Conservation (phyloP, 2,797 vertebrate genomes). For the Macropodus opercularis region DNA sequence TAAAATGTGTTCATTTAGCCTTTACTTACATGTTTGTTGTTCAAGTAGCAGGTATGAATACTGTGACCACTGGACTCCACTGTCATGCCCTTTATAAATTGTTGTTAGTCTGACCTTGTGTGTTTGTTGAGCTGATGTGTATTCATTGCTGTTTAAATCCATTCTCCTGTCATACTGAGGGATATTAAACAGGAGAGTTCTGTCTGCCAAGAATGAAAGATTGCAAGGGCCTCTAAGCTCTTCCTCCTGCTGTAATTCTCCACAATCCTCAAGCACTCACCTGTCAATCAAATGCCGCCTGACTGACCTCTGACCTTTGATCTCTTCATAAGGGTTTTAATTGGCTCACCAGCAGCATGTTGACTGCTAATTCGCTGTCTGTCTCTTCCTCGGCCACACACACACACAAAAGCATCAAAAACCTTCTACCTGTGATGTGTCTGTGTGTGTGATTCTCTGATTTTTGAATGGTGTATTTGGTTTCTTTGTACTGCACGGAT, state of each 20-base stretch:
- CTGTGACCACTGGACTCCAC: conserved; percentile 37
- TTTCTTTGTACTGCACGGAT: conserved; percentile 73
- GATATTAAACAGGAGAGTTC: conserved; percentile 21
- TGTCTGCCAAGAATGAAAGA: conserved; percentile 25
- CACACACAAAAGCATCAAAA: conserved; percentile 8
- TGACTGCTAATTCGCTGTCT: conserved; percentile 53
- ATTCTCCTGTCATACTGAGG: conserved; percentile 17
- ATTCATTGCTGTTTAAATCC: conserved; percentile 47
- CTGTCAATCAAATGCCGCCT: conserved; percentile 34
- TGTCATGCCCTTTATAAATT: conserved; percentile 22
- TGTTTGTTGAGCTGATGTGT: conserved; percentile 41
- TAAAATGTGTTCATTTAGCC: conserved; percentile 18
- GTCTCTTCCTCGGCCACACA: conserved; percentile 41
- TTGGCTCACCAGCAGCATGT: conserved; percentile 56
- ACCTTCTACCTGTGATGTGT: conserved; percentile 35
- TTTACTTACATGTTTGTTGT: conserved; percentile 6
- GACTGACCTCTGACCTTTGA: conserved; percentile 45
- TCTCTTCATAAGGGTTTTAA: conserved; percentile 42
- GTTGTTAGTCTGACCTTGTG: conserved; percentile 24
- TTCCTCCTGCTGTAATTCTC: conserved; percentile 20
- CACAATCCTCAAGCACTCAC: conserved; percentile 25
- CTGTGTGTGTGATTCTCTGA: conserved; percentile 49
- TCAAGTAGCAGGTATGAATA: conserved; percentile 8
- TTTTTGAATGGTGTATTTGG: conserved; percentile 35
- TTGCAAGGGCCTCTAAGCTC: conserved; percentile 12